phyloP scores from a whole-genome alignment of 2,797 vertebrate genomes.

The Sebastiscus albofasciatus region DNA sequence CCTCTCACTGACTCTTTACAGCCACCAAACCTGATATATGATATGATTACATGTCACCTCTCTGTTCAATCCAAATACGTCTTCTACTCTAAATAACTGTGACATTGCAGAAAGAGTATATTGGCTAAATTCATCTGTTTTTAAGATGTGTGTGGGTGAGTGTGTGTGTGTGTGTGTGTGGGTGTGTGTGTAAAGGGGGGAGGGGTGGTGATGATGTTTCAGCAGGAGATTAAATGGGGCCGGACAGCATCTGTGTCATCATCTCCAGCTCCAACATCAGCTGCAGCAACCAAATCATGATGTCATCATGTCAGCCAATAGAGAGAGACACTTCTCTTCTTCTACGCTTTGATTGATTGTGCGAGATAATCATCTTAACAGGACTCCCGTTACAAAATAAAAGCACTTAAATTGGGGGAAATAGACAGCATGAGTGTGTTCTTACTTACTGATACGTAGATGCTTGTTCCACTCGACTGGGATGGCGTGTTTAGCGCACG shows the following conservation, averaged over 20 bases:
- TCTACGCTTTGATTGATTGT: slow-evolving; percentile 51
- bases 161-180: background rate
- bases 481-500: background rate
- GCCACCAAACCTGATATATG: slow-evolving; percentile 31
- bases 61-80: slow-evolving; percentile 26
- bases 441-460: background rate
- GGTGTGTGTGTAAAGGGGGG: background rate
- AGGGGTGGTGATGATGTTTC: slow-evolving; percentile 53
- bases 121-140: slow-evolving; percentile 7
- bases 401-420: slow-evolving; percentile 17
- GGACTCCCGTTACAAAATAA: slow-evolving; percentile 36
- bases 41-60: slow-evolving; percentile 42
- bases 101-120: background rate
- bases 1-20: slow-evolving; percentile 35
- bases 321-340: slow-evolving; percentile 31
- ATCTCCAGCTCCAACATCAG: slow-evolving; percentile 51
- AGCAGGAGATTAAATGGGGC: slow-evolving; percentile 59
- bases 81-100: slow-evolving; percentile 3
- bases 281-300: slow-evolving; percentile 57
- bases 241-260: slow-evolving; percentile 67
- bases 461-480: background rate
- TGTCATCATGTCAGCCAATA: slow-evolving; percentile 65
- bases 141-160: background rate
- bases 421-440: background rate
- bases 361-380: slow-evolving; percentile 32